Evolutionary conservation across 2,113 vertebrate species (phyloP).

Genomic region (Eulemur macaco): DNA sequence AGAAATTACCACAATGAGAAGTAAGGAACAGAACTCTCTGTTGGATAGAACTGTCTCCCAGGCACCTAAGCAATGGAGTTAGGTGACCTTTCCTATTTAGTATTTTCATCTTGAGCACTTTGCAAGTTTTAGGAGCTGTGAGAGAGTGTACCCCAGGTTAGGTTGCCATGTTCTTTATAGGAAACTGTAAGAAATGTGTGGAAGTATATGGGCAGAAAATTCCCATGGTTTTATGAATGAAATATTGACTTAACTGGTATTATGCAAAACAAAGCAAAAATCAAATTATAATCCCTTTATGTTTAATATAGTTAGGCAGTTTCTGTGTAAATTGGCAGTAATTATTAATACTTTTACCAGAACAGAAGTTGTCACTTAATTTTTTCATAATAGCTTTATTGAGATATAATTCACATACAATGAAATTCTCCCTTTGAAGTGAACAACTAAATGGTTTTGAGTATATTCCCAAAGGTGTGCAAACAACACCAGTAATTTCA

Average conservation of each 20-base stretch:
- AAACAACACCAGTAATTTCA: neutral
- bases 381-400: constrained; percentile 8
- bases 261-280: constrained; percentile 55
- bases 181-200: constrained; percentile 54
- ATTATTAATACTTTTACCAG: constrained; percentile 59
- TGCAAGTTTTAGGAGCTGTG: neutral
- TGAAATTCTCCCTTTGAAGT: neutral
- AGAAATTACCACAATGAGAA: constrained; percentile 79
- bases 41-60: constrained; percentile 49
- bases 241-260: constrained; percentile 68
- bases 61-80: neutral
- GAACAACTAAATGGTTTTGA: neutral
- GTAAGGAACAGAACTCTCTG: constrained; percentile 74
- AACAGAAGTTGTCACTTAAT: constrained; percentile 62
- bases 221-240: constrained; percentile 69
- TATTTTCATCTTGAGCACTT: constrained; percentile 29
- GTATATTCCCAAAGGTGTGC: neutral
- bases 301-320: constrained; percentile 67
- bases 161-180: constrained; percentile 57
- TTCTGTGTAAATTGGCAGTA: constrained; percentile 58
- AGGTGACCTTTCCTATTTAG: constrained; percentile 59
- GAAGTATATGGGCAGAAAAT: constrained; percentile 65
- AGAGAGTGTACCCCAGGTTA: neutral
- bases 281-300: constrained; percentile 74
- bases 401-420: constrained; percentile 26